Evolutionary conservation across 1,140 invertebrate species (phyloP).

Genomic region (Papilio machaon): DNA sequence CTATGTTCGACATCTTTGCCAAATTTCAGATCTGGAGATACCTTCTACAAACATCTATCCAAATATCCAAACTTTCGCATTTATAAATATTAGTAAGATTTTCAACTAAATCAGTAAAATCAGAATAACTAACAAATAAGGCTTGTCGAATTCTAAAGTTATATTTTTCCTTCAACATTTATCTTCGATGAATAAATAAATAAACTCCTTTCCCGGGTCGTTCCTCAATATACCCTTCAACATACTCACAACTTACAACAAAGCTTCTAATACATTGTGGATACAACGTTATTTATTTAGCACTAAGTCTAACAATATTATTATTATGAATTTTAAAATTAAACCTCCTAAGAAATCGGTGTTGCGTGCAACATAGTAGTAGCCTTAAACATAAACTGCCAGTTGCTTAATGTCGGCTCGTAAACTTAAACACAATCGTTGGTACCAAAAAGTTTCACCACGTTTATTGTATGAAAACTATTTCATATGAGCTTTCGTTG

Average conservation of each 20-base stretch:
- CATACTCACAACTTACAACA: neutral
- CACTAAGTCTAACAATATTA: conserved; percentile 19
- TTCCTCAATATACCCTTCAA: neutral
- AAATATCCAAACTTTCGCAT: too few species aligned
- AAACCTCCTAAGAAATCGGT: conserved; percentile 16
- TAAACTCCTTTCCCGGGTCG: neutral
- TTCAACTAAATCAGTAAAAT: neutral
- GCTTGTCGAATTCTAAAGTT: neutral
- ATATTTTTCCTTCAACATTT: neutral
- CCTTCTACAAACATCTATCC: too few species aligned
- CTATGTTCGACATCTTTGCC: too few species aligned
- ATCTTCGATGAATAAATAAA: neutral
- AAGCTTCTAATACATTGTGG: neutral
- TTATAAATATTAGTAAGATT: neutral
- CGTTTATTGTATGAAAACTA: neutral
- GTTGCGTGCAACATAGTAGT: conserved; percentile 9
- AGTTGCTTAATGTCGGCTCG: conserved; percentile 16
- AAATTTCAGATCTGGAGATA: too few species aligned
- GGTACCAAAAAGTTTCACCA: neutral
- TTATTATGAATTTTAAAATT: conserved; percentile 12
- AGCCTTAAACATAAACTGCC: conserved; percentile 1
- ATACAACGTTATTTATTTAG: conserved; percentile 6
- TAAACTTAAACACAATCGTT: conserved; percentile 8
- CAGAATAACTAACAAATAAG: too few species aligned
- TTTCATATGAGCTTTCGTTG: neutral